These are phyloP conservation scores for Ictalurus furcatus DNA, from an alignment of 2,113 vertebrate species.

Conservation along the genomic window DNA sequence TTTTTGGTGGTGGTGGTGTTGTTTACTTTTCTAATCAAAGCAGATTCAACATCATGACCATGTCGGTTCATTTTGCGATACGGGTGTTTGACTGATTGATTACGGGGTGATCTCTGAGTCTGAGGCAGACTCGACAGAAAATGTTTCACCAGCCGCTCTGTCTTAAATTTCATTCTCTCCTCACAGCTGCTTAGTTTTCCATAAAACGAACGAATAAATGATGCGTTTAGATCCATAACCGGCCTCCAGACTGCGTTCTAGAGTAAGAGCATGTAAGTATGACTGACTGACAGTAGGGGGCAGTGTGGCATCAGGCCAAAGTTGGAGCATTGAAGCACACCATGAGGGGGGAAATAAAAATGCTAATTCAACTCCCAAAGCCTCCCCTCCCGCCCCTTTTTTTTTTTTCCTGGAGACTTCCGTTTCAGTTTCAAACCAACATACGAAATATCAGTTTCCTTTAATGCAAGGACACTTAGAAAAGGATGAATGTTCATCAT, in stretches of 20 bases:
- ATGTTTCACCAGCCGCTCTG: slow-evolving; percentile 19
- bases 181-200: background rate
- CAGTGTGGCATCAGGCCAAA: slow-evolving; percentile 12
- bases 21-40: background rate
- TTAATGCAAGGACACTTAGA: background rate
- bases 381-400: background rate
- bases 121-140: background rate
- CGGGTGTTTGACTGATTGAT: background rate
- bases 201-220: too few species aligned
- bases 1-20: too few species aligned
- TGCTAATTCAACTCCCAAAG: background rate
- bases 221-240: background rate
- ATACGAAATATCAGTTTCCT: background rate
- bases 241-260: background rate
- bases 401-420: too few species aligned
- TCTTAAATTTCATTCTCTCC: too few species aligned
- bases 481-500: background rate
- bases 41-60: background rate
- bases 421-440: background rate
- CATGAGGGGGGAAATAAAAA: background rate
- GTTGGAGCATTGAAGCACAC: background rate
- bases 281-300: slow-evolving; percentile 12
- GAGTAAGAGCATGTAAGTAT: background rate
- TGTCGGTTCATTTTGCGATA: background rate
- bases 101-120: background rate